Evolutionary conservation across 2,113 vertebrate genomes (phyloP).

Genomic region (Chrysochloris asiatica): DNA sequence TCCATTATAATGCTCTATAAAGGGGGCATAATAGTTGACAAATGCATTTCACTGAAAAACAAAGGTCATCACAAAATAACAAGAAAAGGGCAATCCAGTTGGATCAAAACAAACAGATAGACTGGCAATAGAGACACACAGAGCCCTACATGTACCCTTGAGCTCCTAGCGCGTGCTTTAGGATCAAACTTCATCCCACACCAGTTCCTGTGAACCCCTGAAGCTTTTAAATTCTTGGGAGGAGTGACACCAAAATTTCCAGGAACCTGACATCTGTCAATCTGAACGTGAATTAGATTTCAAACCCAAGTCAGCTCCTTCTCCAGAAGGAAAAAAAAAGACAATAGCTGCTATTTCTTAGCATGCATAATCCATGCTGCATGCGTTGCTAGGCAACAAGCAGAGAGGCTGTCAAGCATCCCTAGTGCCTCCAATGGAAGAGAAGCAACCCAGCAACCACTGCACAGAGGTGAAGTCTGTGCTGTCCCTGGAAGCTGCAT

Average conservation of each 20-base stretch:
- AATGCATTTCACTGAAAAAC: conserved; percentile 28
- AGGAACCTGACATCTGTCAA: conserved; percentile 52
- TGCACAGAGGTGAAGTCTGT: not conserved
- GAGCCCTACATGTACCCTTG: not conserved
- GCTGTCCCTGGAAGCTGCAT: not conserved
- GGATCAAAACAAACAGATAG: conserved; percentile 4
- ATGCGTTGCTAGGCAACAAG: conserved; percentile 78
- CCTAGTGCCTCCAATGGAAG: conserved; percentile 61
- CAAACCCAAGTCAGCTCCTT: conserved; percentile 56
- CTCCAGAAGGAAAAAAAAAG: conserved; percentile 59
- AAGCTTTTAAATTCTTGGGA: conserved; percentile 42
- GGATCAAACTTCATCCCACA: not conserved
- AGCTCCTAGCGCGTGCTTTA: not conserved
- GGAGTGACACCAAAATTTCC: not conserved
- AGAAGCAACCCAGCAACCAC: conserved; percentile 50
- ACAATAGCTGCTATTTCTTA: conserved; percentile 77
- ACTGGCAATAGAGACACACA: not conserved
- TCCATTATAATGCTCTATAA: conserved; percentile 28
- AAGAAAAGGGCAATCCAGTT: conserved; percentile 41
- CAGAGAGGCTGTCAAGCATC: conserved; percentile 72
- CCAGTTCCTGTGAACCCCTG: conserved; percentile 17
- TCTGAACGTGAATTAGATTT: conserved; percentile 36
- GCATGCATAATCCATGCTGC: conserved; percentile 73
- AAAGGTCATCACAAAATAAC: conserved; percentile 54
- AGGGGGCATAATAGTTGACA: not conserved